Evolutionary conservation across 1,140 invertebrate species (phyloP), one percentile per base, ranked within the genome.

Genomic region (Habropoda laboriosa): DNA sequence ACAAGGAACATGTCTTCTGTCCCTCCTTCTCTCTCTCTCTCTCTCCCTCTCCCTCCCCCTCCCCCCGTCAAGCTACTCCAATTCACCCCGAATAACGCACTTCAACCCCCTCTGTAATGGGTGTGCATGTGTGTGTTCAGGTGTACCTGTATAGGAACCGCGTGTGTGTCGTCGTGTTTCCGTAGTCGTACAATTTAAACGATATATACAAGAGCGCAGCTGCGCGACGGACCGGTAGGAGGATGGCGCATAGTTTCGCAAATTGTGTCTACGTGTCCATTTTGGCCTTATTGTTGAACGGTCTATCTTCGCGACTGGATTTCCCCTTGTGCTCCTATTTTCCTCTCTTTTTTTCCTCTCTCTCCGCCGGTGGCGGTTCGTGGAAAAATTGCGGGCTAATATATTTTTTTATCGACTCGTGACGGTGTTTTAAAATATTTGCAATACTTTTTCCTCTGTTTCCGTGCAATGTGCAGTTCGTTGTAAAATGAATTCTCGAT

Each of bases 1-100:
- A 87, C 82, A 87, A 88, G 87, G 81, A 88, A 88, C 81, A 79
- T 83, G 73, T 82, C 79, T 81, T 78, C 70, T 85, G 10, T 18
- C 24, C 51, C 24, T 55, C 51, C 40, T 12, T 42, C 40, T 42
- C n/a, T n/a, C n/a, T n/a, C n/a, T n/a, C n/a, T n/a, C n/a, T n/a
- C n/a, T 61, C 24, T 24, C 58, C 35, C 58, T 24, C 4, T 13
- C 42, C 10, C 7, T 45, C 42, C 4, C 42, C 18, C 30, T 12
- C 78, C n/a, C 78, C 70, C 67, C 82, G 58, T 73, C 74, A 72
- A 66, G 73, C 55, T 68, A 81, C 82, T 88, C 73, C 84, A 82
- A 87, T 86, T 87, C 87, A 77, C 75, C 70, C 75, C 64, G 73
- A 82, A 84, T 86, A 82, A 83, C 85, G 80, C 77, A 51, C 80